These are phyloP conservation scores for Echinops telfairi DNA, from an alignment of 2,113 vertebrate genomes.

Conservation along the genomic window DNA sequence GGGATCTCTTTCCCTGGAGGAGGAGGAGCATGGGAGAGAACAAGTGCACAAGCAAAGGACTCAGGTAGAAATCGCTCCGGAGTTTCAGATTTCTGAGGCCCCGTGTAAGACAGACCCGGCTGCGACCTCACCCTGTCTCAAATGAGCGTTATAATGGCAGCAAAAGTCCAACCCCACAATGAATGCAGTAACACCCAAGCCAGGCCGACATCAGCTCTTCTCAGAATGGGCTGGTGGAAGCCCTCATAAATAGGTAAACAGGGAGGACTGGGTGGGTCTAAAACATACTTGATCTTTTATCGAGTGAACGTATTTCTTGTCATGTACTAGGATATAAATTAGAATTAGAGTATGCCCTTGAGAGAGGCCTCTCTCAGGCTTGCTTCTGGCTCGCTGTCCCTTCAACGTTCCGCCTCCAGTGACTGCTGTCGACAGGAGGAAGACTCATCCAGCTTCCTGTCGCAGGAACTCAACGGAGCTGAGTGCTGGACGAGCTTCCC, in stretches of 20 bases:
- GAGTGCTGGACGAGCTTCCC: neutral
- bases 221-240: neutral
- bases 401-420: too few relatives aligned
- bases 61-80: neutral
- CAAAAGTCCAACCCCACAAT: neutral
- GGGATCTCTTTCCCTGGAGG: neutral
- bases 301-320: conserved; percentile 43
- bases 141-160: neutral
- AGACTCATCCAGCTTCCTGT: neutral
- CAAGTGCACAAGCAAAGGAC: neutral
- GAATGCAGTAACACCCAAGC: conserved; percentile 51
- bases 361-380: neutral
- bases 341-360: neutral
- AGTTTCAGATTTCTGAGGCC: neutral
- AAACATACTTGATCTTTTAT: conserved; percentile 66
- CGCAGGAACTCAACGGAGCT: neutral
- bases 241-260: conserved; percentile 37
- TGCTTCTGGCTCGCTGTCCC: too few relatives aligned
- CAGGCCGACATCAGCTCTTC: neutral
- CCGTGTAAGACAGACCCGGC: neutral
- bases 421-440: too few relatives aligned
- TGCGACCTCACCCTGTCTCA: conserved; percentile 38
- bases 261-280: neutral
- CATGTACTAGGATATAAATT: neutral
- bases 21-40: neutral